Evolutionary conservation across 2,113 vertebrate species (phyloP), one percentile per base, ranked within the genome.

Genomic region (Thunnus maccoyii): DNA sequence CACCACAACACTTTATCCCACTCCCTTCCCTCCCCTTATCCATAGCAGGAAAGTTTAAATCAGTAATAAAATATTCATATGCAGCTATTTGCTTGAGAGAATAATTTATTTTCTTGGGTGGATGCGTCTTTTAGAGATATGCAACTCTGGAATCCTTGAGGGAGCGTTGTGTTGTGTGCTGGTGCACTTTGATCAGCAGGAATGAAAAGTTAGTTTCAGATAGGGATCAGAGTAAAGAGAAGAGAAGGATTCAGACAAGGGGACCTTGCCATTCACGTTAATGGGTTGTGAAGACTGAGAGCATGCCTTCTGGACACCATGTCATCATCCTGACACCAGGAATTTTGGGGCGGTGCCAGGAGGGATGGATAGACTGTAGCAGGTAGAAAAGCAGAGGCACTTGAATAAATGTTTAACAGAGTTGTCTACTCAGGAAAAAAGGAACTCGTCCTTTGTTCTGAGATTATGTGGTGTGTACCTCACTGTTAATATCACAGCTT

Each of bases 1-100:
- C 52, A 79, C 44, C 63, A 71, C 77, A 87, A 77, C 76, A 82
- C 88, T 87, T 88, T 80, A 87, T 82, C 89, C 86, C 78, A 57
- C 82, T 81, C 77, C 74, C 74, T 83, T 62, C 76, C 72, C 71
- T 66, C 60, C 72, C 65, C 67, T 84, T 86, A 90, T 85, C 86
- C 79, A 64, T 80, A 79, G 86, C 80, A 92, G 84, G 83, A 54
- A 91, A 89, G 89, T 93, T 93, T 88, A 92, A 92, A 92, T 93
- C 82, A 85, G 62, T 86, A 87, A 95, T 93, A 94, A 94, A 92
- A 95, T 95, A 95, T 92, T 95, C 93, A 95, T 93, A 88, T 52
- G 60, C 80, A 94, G 89, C 87, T 86, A 94, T 88, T 93, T 95
- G 86, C 58, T 91, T 94, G 88, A 94, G 94, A 96, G 95, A 90